Conservation (phyloP, 2,888 invertebrate species). For the Diogma glabrata region DNA sequence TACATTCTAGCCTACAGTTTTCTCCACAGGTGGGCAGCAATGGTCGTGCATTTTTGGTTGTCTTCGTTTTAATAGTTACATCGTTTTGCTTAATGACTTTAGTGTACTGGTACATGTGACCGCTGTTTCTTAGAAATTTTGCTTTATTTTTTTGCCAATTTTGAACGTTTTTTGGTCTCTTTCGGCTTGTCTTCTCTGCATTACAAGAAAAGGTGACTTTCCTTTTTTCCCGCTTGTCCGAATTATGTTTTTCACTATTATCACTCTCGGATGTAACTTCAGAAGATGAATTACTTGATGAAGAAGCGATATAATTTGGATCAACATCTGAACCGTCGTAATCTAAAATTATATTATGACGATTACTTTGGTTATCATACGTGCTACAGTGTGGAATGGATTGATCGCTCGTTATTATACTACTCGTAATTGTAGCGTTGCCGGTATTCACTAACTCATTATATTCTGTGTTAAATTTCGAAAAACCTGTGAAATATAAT, state of each 20-base stretch:
- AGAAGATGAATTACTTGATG: not conserved
- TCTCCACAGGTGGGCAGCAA: not conserved
- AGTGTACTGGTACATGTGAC: not conserved
- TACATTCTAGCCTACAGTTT: not conserved
- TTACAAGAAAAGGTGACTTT: too few relatives aligned
- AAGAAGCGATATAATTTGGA: not conserved
- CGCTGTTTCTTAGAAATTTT: not conserved
- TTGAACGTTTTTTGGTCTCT: not conserved
- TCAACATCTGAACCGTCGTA: not conserved
- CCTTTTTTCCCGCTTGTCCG: too few relatives aligned
- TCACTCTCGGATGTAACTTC: too few relatives aligned
- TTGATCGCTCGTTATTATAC: not conserved
- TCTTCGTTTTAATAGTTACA: too few relatives aligned
- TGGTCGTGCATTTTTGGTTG: not conserved
- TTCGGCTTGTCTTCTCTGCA: not conserved
- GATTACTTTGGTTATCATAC: not conserved
- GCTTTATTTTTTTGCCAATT: not conserved
- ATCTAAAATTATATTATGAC: not conserved
- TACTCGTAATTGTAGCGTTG: not conserved
- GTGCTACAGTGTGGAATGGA: not conserved
- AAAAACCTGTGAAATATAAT: not conserved
- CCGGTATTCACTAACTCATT: not conserved
- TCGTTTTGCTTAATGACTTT: not conserved
- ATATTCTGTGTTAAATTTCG: not conserved
- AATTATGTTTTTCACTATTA: too few relatives aligned